Evolutionary conservation across 2,888 invertebrate genomes (phyloP).

Genomic region (Amblyteles armatorius): DNA sequence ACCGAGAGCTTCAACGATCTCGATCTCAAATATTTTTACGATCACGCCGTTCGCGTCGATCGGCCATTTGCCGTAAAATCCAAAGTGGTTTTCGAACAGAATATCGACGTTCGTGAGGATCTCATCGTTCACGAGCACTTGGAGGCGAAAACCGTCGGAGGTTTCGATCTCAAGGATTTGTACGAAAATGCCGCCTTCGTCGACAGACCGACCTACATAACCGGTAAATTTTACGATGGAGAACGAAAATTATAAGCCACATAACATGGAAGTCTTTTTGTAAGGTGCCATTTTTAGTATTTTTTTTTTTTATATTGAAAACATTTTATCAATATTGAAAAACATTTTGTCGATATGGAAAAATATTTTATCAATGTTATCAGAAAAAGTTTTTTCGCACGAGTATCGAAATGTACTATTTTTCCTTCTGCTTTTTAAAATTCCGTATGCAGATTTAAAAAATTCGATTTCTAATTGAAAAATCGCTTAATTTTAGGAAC

Average conservation of each 20-base stretch:
- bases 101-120: slow-evolving; percentile 69
- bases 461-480: neutral
- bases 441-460: slow-evolving; percentile 36
- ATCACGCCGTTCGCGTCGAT: slow-evolving; percentile 74
- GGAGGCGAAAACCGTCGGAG: slow-evolving; percentile 69
- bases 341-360: too few relatives aligned
- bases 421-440: slow-evolving; percentile 49
- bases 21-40: slow-evolving; percentile 73
- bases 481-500: slow-evolving; percentile 80
- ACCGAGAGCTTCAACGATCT: slow-evolving; percentile 73
- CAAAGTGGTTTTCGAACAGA: slow-evolving; percentile 71
- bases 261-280: too few relatives aligned
- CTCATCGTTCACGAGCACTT: slow-evolving; percentile 71
- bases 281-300: too few relatives aligned
- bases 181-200: slow-evolving; percentile 69
- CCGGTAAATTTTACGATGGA: slow-evolving; percentile 68
- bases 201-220: slow-evolving; percentile 70
- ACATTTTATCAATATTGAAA: too few relatives aligned
- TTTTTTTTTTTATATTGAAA: too few relatives aligned
- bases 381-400: too few relatives aligned
- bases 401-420: neutral
- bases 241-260: neutral
- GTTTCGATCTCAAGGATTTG: slow-evolving; percentile 72
- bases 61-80: slow-evolving; percentile 67
- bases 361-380: too few relatives aligned